Base-by-base conservation (phyloP, 2,888 invertebrate genomes). In the Chloroclysta siterata region DNA sequence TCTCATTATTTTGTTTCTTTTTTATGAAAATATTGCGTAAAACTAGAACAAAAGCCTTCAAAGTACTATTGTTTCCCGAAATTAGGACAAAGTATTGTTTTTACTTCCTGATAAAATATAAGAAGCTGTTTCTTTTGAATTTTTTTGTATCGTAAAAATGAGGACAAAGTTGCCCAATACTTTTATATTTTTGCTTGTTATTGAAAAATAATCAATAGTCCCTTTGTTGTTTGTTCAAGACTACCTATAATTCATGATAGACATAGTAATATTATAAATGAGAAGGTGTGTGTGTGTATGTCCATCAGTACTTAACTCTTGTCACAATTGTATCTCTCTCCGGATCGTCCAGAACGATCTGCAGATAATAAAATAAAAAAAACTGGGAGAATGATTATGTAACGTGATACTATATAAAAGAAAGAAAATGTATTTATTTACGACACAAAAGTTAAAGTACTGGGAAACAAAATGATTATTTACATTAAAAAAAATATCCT, bases 1-100 rank as follows among this genome's bases (percentile, higher is more conserved):
- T 22, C 3, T 22, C 22, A 22, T 22, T 22, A 22, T 22, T 33
- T 8, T 33, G 5, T 8, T 33, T 33, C 0, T 42, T 3, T 14
- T 42, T 14, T 42, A 14, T 42, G 14, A 6, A 14, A n/a, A 8
- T 33, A 33, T 33, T 0, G 6, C 8, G 33, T 33, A 8, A 33
- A 33, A 5, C 33, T 33, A 44, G 7, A 44, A 15, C 44, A 44
- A 17, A 46, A 17, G 17, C 8, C 15, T 11, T 0, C 46, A 17
- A 44, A 44, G 33, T 33, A 15, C 8, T 2, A 10, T 46, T 17
- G 4, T 46, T 2, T 17, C 8, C 15, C 6, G n/a, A 46, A 52
- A 59, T 54, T 29, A 44, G 33, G 22, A 56, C 36, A 29, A 29
- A 29, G 44, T 52, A 59, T 59, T 52, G 52, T 59, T 53, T 59